A percentile compares a stretch with the other conserved stretches of the same genome.
Conservation (phyloP, 2,113 vertebrate genomes). For the Pipa parva region DNA sequence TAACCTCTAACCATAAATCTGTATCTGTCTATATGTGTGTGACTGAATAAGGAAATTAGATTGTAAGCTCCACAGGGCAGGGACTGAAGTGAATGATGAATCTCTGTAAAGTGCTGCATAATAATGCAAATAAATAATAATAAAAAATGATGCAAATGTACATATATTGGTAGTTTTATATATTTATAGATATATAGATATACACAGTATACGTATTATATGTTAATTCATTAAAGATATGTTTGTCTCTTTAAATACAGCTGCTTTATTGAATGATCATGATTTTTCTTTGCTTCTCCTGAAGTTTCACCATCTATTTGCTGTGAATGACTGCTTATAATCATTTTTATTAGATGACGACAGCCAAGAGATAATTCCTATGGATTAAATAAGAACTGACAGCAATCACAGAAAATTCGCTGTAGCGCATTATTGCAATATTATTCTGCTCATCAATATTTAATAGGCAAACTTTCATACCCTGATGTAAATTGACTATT, state of each 20-base stretch:
- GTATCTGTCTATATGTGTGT: no score
- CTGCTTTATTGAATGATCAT: neutral
- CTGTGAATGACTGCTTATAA: neutral
- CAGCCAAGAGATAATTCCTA: neutral
- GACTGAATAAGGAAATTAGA: no score
- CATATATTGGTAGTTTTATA: no score
- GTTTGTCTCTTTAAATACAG: neutral
- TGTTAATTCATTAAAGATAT: no score
- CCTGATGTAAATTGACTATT: slow-evolving; percentile 4
- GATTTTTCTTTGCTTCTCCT: neutral
- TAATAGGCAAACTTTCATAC: slow-evolving; percentile 3
- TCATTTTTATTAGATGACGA: neutral
- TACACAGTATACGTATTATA: no score
- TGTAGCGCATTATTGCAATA: slow-evolving; percentile 2
- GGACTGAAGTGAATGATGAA: no score
- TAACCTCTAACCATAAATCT: no score
- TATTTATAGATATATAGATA: no score
- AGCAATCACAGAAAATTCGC: neutral
- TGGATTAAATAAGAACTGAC: slow-evolving; percentile 12
- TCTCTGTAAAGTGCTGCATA: no score
- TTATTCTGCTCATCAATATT: slow-evolving; percentile 8
- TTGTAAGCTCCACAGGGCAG: no score
- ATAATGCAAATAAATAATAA: no score
- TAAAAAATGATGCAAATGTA: no score
- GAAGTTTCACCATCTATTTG: neutral